Percentiles rank a stretch among this genome's conserved stretches.
These are phyloP conservation scores for Zaprionus gabonicus DNA, from an alignment of 1,140 invertebrate genomes.

Conservation along the genomic window DNA sequence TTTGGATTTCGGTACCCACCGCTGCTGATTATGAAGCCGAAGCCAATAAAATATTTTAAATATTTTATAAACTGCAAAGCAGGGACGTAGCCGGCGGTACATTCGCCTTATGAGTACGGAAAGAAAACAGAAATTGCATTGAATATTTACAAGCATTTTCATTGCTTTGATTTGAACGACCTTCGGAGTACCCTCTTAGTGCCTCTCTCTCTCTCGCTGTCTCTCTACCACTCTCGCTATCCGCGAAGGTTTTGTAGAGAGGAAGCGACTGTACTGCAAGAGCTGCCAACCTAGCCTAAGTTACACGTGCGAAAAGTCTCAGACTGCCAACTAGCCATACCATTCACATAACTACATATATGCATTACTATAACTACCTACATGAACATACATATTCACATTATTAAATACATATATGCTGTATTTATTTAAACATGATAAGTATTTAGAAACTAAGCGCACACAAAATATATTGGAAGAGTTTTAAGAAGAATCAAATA, in stretches of 20 bases:
- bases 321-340: constrained; percentile 34
- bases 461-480: constrained; percentile 20
- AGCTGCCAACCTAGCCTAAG: constrained; percentile 57
- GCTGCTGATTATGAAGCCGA: constrained; percentile 57
- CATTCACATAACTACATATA: constrained; percentile 9
- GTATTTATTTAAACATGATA: background rate
- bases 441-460: background rate
- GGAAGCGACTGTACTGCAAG: constrained; percentile 65
- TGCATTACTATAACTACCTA: background rate
- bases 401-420: background rate
- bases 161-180: constrained; percentile 80
- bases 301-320: constrained; percentile 51
- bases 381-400: constrained; percentile 7
- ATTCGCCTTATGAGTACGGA: constrained; percentile 18
- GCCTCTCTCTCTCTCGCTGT: background rate
- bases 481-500: background rate
- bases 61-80: constrained; percentile 81
- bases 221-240: background rate
- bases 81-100: constrained; percentile 32
- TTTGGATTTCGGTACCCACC: background rate
- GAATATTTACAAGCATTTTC: constrained; percentile 83
- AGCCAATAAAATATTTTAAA: constrained; percentile 77
- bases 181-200: constrained; percentile 18
- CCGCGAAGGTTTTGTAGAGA: constrained; percentile 34
- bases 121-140: constrained; percentile 68